Conservation (phyloP, 1,140 invertebrate genomes). For the Magallana angulata region DNA sequence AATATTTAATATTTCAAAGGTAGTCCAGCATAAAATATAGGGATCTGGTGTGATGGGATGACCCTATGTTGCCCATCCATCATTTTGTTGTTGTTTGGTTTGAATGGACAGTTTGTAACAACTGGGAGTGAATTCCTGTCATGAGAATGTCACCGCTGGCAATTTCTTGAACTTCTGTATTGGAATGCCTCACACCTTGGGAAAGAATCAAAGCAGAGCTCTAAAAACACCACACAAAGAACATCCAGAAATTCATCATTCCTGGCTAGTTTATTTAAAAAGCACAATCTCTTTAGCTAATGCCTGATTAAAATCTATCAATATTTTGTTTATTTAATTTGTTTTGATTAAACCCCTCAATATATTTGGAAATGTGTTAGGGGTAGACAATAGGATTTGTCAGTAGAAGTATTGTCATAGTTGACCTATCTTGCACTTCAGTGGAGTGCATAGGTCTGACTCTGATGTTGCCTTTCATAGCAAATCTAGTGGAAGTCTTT, state of each 20-base stretch:
- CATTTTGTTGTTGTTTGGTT: neutral
- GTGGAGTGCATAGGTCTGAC: neutral
- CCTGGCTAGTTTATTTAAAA: neutral
- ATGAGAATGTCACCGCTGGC: slow-evolving; percentile 14
- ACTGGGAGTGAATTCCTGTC: neutral
- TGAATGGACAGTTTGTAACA: slow-evolving; percentile 14
- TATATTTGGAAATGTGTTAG: neutral
- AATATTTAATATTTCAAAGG: slow-evolving; percentile 22
- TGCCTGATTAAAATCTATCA: slow-evolving; percentile 19
- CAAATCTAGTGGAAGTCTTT: slow-evolving; percentile 25
- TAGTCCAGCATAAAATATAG: neutral
- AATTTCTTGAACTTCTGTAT: neutral
- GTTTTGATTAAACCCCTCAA: slow-evolving; percentile 12
- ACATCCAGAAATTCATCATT: neutral
- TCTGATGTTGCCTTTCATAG: neutral
- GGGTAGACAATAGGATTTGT: neutral
- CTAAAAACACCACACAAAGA: neutral
- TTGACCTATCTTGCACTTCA: slow-evolving; percentile 3
- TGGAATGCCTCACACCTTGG: neutral
- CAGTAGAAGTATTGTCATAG: neutral
- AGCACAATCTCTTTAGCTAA: too few species aligned
- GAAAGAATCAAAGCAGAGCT: neutral
- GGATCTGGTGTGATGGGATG: neutral
- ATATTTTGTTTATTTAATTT: slow-evolving; percentile 31
- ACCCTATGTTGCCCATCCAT: neutral